Percentiles rank a stretch among this genome's conserved stretches.
phyloP scores from a whole-genome alignment of 1,140 invertebrate genomes.

The Drosophila nigromelanica region DNA sequence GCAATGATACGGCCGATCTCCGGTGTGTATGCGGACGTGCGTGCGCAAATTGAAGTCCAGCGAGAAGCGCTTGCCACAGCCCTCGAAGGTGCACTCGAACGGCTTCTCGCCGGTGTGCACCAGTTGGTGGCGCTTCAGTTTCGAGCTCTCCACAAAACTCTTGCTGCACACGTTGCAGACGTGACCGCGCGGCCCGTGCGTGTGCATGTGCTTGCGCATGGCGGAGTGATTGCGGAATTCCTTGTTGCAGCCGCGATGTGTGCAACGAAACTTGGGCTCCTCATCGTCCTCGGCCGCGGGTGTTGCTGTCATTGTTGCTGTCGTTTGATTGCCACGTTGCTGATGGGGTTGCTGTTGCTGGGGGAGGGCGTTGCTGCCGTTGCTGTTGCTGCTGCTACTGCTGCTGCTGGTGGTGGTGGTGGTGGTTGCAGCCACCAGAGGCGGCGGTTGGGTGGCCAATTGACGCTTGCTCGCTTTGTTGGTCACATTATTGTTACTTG shows the following conservation, averaged over 20 bases:
- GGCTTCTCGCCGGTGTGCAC: slow-evolving; percentile 97
- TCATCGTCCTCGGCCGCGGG: slow-evolving; percentile 72
- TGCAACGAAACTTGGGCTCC: slow-evolving; percentile 89
- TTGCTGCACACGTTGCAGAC: slow-evolving; percentile 99
- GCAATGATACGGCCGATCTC: slow-evolving; percentile 98
- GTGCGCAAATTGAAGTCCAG: slow-evolving; percentile 94
- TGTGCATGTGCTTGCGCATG: slow-evolving; percentile 98
- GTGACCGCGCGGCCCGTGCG: slow-evolving; percentile 97
- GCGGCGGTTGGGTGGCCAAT: slow-evolving; percentile 93
- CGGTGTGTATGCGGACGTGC: slow-evolving; percentile 98
- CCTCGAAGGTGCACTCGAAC: slow-evolving; percentile 99
- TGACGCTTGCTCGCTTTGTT: slow-evolving; percentile 86
- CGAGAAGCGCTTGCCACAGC: slow-evolving; percentile 98
- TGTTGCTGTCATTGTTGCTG: slow-evolving; percentile 7
- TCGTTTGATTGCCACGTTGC: slow-evolving; percentile 31
- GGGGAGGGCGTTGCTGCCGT: not conserved
- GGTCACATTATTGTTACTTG: slow-evolving; percentile 20
- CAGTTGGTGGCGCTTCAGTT: slow-evolving; percentile 96
- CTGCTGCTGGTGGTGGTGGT: not conserved
- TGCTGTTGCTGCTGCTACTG: slow-evolving; percentile 6
- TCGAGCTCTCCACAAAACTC: slow-evolving; percentile 98
- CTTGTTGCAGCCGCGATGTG: slow-evolving; percentile 97
- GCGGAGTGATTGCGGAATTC: slow-evolving; percentile 99
- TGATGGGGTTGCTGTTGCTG: slow-evolving; percentile 26
- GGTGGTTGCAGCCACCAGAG: slow-evolving; percentile 86